phyloP scores from a whole-genome alignment of 2,113 vertebrate genomes.

The Casuarius casuarius region DNA sequence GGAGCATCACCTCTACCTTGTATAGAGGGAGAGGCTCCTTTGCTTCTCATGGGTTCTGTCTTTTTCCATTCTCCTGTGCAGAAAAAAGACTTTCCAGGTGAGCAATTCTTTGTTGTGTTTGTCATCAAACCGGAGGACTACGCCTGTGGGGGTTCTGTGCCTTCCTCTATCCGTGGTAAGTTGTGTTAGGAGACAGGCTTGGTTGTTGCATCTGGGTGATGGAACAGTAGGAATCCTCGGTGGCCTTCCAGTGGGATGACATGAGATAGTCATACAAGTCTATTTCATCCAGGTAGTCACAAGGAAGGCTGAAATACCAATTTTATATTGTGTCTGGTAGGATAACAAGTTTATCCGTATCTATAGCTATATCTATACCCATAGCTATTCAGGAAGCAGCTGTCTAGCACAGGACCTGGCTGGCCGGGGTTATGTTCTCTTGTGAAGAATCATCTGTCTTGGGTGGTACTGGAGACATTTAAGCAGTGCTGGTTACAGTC shows the following conservation, averaged over 20 bases:
- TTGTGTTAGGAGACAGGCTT: neutral
- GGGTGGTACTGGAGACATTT: neutral
- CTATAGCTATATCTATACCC: neutral
- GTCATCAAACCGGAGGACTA: constrained; percentile 87
- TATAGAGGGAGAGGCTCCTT: neutral
- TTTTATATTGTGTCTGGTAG: neutral
- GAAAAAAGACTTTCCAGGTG: constrained; percentile 81
- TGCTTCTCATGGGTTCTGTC: neutral
- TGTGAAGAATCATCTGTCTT: neutral
- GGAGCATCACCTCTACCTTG: neutral
- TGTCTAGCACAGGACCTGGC: neutral
- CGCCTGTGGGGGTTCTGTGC: constrained; percentile 80
- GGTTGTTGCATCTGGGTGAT: neutral
- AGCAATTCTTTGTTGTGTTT: constrained; percentile 82
- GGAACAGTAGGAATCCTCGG: neutral
- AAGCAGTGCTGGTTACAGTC: neutral
- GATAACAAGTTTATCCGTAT: neutral
- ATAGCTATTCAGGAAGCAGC: neutral
- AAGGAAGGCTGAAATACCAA: neutral
- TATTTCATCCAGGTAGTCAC: neutral
- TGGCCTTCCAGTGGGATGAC: neutral
- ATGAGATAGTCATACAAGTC: accelerated
- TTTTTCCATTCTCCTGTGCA: constrained; percentile 28
- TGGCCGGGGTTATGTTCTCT: neutral
- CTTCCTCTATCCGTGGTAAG: constrained; percentile 77